Base-by-base conservation (phyloP, 2,888 invertebrate species). In the Drosophila niveifrons region DNA sequence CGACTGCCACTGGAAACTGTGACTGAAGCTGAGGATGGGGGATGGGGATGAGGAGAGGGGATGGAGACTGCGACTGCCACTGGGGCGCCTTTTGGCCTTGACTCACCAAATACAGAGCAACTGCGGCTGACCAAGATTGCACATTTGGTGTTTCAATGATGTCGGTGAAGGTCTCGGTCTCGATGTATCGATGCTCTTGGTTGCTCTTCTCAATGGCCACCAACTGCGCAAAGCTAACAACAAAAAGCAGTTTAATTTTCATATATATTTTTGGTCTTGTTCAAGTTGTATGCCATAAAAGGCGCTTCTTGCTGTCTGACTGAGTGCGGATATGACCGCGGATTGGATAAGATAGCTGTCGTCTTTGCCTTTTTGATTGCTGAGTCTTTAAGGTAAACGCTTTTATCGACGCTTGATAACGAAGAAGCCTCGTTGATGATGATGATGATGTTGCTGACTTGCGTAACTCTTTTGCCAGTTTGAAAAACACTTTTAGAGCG, bases 361-460 rank as follows among this genome's bases (percentile, higher is more conserved):
- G 23, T 39, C 46, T 34, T 13, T 52, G 11, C 2, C 31, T 36
- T 4, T 47, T 56, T 55, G 63, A 58, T 67, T 72, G 78, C 43
- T 47, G 50, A 72, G 65, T 72, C 63, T 58, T 59, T 51, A 70
- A 76, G 67, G 52, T 65, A 73, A 75, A 52, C 64, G 53, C 64
- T 75, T 87, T 78, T 84, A 82, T 84, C 68, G 79, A 57, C 59
- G 48, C 61, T 50, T 78, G 88, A 88, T 82, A 82, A 66, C 75
- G 44, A 41, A 44, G 44, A 41, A 44, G 47, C 17, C 29, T 31
- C 31, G n/a, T n/a, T 51, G 18, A n/a, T 36, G n/a, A 11, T 36
- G 13, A 15, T 41, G 28, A 39, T 28, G 0, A 10, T 10, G 10
- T 28, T 31, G 55, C 13, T 17, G 34, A 2, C 41, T 75, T 75